These are phyloP conservation scores for Spea bombifrons DNA, from an alignment of 2,113 vertebrate species.

Conservation along the genomic window DNA sequence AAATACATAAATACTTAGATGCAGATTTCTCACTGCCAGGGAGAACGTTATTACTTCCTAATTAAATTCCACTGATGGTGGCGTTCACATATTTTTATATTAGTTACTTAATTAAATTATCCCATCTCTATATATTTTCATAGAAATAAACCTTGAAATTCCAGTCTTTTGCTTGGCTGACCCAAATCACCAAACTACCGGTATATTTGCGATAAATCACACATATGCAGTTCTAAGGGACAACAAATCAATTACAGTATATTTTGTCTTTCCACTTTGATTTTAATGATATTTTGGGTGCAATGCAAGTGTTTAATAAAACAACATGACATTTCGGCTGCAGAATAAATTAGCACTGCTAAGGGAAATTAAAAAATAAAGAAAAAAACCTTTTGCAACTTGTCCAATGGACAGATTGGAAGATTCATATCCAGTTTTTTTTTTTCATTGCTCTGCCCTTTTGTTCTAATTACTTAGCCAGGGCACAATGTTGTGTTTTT, in stretches of 20 bases:
- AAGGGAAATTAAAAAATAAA: neutral
- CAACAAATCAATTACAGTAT: neutral
- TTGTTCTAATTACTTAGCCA: conserved; percentile 24
- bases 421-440: conserved; percentile 13
- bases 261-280: conserved; percentile 10
- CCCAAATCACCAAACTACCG: neutral
- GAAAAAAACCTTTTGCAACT: neutral
- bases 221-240: neutral
- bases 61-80: conserved; percentile 46
- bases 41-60: conserved; percentile 46
- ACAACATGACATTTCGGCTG: conserved; percentile 1
- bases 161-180: neutral
- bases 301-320: conserved; percentile 1
- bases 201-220: neutral
- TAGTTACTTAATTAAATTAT: conserved; percentile 44
- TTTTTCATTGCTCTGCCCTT: neutral
- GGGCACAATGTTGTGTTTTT: conserved; percentile 20
- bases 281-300: neutral
- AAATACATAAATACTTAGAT: conserved; percentile 49
- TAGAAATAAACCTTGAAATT: neutral
- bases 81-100: conserved; percentile 47
- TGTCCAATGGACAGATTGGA: neutral
- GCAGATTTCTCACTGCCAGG: conserved; percentile 44
- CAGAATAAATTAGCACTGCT: conserved; percentile 2
- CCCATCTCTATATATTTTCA: conserved; percentile 26